Conservation (phyloP, 2,888 invertebrate species). For the Meteorus cinctellus region DNA sequence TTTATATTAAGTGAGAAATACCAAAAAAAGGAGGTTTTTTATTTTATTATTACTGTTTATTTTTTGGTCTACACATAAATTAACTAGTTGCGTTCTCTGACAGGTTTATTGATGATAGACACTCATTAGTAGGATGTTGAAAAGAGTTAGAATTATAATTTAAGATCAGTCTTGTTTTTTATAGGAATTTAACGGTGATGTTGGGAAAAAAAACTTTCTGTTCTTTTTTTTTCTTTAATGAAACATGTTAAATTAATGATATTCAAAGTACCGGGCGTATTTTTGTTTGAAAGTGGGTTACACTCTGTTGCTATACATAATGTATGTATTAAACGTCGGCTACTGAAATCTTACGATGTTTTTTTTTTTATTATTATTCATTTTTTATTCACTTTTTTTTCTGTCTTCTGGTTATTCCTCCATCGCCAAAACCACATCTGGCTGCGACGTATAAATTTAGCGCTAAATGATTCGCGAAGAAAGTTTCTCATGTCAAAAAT, state of each 20-base stretch:
- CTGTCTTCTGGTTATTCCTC: neutral
- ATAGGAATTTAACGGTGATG: slow-evolving; percentile 9
- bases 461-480: slow-evolving; percentile 41
- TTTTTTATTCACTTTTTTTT: slow-evolving; percentile 2
- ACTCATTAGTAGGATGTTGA: slow-evolving; percentile 21
- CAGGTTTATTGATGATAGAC: slow-evolving; percentile 12
- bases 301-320: slow-evolving; percentile 24
- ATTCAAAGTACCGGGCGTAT: slow-evolving; percentile 27
- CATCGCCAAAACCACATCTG: slow-evolving; percentile 44
- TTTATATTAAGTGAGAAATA: neutral
- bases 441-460: slow-evolving; percentile 44
- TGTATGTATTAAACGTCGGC: neutral
- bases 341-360: neutral
- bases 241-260: slow-evolving; percentile 28
- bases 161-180: slow-evolving; percentile 20
- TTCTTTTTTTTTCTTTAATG: slow-evolving; percentile 45
- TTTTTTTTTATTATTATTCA: neutral
- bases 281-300: slow-evolving; percentile 14
- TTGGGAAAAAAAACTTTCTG: slow-evolving; percentile 33
- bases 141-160: slow-evolving; percentile 18
- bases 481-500: slow-evolving; percentile 46
- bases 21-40: neutral
- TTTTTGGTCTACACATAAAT: neutral
- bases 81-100: slow-evolving; percentile 9
- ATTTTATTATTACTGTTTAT: slow-evolving; percentile 1